Conservation (phyloP, 2,113 vertebrate genomes). For the Callipepla squamata region DNA sequence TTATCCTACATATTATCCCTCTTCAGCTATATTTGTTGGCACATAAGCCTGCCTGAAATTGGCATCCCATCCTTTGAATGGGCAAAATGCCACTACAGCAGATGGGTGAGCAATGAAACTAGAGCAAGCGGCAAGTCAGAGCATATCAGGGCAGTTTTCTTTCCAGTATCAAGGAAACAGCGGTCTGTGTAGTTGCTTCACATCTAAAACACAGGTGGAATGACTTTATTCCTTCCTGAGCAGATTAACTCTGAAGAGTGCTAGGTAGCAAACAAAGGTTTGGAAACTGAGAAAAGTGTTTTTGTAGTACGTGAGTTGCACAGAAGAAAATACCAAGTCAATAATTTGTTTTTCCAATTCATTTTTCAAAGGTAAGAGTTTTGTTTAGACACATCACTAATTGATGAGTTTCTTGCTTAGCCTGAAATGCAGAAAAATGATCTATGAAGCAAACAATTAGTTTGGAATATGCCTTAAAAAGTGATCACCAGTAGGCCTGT, state of each 20-base stretch:
- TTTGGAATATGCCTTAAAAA: not conserved
- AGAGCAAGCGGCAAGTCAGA: not conserved
- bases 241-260: not conserved
- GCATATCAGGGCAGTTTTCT: not conserved
- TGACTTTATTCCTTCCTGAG: not conserved
- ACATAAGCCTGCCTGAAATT: not conserved
- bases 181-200: not conserved
- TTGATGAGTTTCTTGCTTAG: not conserved
- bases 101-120: constrained; percentile 21
- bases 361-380: not conserved
- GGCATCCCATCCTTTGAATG: not conserved
- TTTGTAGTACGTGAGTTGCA: not conserved
- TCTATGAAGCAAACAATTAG: not conserved
- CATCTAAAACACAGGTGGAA: not conserved
- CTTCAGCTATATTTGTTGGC: not conserved
- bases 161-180: not conserved
- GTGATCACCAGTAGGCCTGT: not conserved
- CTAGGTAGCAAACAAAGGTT: not conserved
- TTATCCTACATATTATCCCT: not conserved
- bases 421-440: not conserved
- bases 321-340: not conserved
- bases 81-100: constrained; percentile 35
- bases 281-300: not conserved
- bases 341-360: not conserved
- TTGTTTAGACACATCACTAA: not conserved